A percentile compares a stretch with the other conserved stretches of the same genome.
Conservation (phyloP, 2,888 invertebrate genomes). For the Dasypolia templi region DNA sequence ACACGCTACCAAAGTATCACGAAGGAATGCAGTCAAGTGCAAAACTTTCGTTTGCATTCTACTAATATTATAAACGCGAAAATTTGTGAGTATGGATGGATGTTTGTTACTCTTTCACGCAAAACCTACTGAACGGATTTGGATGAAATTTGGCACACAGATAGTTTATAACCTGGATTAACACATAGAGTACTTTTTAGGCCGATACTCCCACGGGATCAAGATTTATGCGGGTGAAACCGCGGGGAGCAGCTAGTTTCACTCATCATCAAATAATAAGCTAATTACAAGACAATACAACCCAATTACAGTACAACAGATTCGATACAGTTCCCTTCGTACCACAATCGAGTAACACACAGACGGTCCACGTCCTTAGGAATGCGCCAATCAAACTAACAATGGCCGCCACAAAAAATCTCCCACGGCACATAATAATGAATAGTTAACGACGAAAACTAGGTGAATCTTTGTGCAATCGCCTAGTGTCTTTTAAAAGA, state of each 20-base stretch:
- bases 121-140: too few species aligned
- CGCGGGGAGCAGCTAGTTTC: too few species aligned
- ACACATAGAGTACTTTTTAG: too few species aligned
- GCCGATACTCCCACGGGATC: too few species aligned
- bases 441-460: constrained; percentile 90
- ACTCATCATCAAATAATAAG: constrained; percentile 56
- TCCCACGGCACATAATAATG: constrained; percentile 90
- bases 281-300: constrained; percentile 45
- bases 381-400: constrained; percentile 88
- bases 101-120: too few species aligned
- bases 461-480: constrained; percentile 91
- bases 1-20: neutral
- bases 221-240: too few species aligned
- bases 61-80: too few species aligned
- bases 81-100: too few species aligned
- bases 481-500: constrained; percentile 89
- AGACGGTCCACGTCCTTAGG: constrained; percentile 80
- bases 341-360: constrained; percentile 64
- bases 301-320: constrained; percentile 45
- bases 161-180: too few species aligned
- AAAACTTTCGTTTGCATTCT: too few species aligned
- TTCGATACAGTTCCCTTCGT: constrained; percentile 40
- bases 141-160: too few species aligned
- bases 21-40: neutral
- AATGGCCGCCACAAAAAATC: constrained; percentile 85